Evolutionary conservation across 2,888 invertebrate genomes (phyloP).

Genomic region (Nasonia oneida): DNA sequence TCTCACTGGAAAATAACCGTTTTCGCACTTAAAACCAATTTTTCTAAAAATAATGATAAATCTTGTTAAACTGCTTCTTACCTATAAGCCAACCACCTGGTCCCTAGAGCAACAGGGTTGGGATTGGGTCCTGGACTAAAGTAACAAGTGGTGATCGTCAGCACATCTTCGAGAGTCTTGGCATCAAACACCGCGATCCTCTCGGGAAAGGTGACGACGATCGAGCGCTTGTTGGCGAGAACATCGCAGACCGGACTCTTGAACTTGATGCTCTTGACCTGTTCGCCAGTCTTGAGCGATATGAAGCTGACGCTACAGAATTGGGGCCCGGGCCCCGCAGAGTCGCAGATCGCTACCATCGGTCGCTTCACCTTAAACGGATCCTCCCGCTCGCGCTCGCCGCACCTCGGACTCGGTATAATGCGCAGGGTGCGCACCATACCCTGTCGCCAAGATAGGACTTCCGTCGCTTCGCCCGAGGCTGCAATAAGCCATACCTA

Average conservation of each 20-base stretch:
- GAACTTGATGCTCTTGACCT: slow-evolving; percentile 95
- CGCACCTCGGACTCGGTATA: slow-evolving; percentile 88
- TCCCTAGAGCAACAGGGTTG: slow-evolving; percentile 93
- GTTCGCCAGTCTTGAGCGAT: slow-evolving; percentile 90
- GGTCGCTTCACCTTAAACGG: slow-evolving; percentile 90
- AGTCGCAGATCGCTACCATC: slow-evolving; percentile 94
- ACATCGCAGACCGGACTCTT: slow-evolving; percentile 94
- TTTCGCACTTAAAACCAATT: not conserved
- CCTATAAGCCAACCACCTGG: slow-evolving; percentile 89
- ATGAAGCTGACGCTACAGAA: slow-evolving; percentile 91
- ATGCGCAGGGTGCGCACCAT: slow-evolving; percentile 90
- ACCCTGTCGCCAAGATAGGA: slow-evolving; percentile 96
- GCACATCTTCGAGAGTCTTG: slow-evolving; percentile 90
- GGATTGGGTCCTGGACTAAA: slow-evolving; percentile 89
- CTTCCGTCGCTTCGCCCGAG: slow-evolving; percentile 96
- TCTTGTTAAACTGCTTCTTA: slow-evolving; percentile 65
- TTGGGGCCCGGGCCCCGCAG: slow-evolving; percentile 87
- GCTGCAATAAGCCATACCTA: slow-evolving; percentile 93
- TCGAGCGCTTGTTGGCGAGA: slow-evolving; percentile 91
- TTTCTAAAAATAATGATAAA: not conserved
- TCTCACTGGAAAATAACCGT: slow-evolving; percentile 84
- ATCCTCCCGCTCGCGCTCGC: slow-evolving; percentile 83
- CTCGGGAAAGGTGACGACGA: slow-evolving; percentile 94
- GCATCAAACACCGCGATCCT: slow-evolving; percentile 95
- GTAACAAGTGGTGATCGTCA: slow-evolving; percentile 94